phyloP scores from a whole-genome alignment of 2,888 invertebrate species.

The Omphaloscelis lunosa region DNA sequence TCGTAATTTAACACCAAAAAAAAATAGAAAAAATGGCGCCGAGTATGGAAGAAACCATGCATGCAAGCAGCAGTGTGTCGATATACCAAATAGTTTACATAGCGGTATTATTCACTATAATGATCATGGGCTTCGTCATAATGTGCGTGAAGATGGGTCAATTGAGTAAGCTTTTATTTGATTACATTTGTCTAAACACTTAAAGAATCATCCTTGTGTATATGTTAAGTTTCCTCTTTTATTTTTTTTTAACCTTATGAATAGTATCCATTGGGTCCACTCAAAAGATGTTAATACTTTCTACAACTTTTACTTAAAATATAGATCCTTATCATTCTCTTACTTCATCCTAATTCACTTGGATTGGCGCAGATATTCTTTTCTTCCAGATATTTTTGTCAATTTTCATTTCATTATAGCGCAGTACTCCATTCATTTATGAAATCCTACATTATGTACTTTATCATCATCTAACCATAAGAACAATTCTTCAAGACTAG shows the following conservation, averaged over 20 bases:
- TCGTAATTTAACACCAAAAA: background rate
- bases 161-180: slow-evolving; percentile 69
- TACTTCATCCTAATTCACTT: background rate
- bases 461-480: background rate
- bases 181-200: background rate
- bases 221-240: background rate
- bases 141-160: slow-evolving; percentile 77
- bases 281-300: background rate
- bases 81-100: slow-evolving; percentile 62
- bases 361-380: background rate
- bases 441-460: background rate
- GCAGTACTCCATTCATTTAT: background rate
- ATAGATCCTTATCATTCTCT: background rate
- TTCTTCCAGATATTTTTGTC: background rate
- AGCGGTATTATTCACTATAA: slow-evolving; percentile 69
- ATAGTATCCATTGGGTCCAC: background rate
- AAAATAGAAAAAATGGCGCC: slow-evolving; percentile 59
- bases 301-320: background rate
- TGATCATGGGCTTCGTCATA: slow-evolving; percentile 78
- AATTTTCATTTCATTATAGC: background rate
- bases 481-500: background rate
- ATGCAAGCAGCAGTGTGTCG: slow-evolving; percentile 17
- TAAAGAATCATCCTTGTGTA: background rate
- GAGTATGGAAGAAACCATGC: slow-evolving; percentile 21
- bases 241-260: background rate